Evolutionary conservation across 2,797 vertebrate species (phyloP).

Genomic region (Anabas testudineus): DNA sequence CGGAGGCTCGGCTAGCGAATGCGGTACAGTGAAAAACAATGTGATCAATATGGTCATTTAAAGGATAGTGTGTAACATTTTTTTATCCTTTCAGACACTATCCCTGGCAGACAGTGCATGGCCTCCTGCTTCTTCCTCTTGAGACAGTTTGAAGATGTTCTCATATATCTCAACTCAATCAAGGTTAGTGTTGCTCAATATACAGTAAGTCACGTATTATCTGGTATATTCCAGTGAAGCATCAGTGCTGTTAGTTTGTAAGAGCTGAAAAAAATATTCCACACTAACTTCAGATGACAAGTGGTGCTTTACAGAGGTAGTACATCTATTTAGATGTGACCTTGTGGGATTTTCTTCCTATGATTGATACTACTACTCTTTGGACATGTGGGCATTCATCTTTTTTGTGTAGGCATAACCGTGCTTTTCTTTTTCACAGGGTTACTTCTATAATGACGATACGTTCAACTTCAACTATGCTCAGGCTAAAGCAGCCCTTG

Average conservation of each 20-base stretch:
- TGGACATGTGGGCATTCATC: conserved; percentile 3
- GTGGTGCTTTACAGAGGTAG: conserved; percentile 29
- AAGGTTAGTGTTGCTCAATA: conserved; percentile 86
- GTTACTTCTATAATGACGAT: conserved; percentile 97
- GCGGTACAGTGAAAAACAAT: conserved; percentile 83
- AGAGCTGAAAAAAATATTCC: conserved; percentile 32
- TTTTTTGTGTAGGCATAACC: conserved; percentile 8
- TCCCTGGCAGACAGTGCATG: conserved; percentile 99
- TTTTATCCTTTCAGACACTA: conserved; percentile 89
- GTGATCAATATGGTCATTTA: conserved; percentile 18
- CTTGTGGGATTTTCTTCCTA: conserved; percentile 7
- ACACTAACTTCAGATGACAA: conserved; percentile 43
- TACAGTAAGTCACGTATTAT: neutral
- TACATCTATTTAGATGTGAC: conserved; percentile 9
- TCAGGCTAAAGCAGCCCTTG: conserved; percentile 95
- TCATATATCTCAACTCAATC: conserved; percentile 97
- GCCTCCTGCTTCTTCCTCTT: conserved; percentile 97
- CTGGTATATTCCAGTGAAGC: conserved; percentile 4
- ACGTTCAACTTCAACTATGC: conserved; percentile 98
- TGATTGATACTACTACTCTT: neutral
- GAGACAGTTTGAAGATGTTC: conserved; percentile 94
- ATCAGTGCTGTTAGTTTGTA: conserved; percentile 23
- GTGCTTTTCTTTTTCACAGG: conserved; percentile 82
- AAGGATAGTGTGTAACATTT: conserved; percentile 10
- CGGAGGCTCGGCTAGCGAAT: conserved; percentile 96